Conservation (phyloP, 2,888 invertebrate genomes). For the Mayetiola destructor region DNA sequence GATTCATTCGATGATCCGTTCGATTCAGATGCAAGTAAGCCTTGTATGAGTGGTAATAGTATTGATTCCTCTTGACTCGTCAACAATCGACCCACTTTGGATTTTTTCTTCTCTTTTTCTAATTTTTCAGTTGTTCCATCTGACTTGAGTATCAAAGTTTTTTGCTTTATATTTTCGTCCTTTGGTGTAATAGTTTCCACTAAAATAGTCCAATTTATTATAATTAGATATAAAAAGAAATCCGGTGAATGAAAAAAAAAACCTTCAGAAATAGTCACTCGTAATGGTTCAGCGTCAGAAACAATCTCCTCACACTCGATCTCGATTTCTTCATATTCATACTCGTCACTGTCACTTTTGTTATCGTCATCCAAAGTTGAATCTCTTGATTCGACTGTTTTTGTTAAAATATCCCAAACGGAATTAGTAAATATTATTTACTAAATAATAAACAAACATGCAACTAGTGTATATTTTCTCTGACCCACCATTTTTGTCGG, state of each 20-base stretch:
- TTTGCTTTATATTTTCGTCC: background rate
- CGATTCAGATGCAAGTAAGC: constrained; percentile 40
- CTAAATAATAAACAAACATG: no score
- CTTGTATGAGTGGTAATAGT: constrained; percentile 52
- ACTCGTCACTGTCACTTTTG: constrained; percentile 6
- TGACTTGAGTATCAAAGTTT: background rate
- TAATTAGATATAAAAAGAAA: background rate
- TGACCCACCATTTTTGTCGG: no score
- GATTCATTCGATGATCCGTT: constrained; percentile 18
- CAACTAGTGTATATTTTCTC: no score
- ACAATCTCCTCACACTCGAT: constrained; percentile 15
- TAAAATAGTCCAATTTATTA: background rate
- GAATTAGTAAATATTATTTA: background rate
- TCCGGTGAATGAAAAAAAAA: background rate
- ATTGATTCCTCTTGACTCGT: constrained; percentile 54
- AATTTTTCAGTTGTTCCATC: background rate
- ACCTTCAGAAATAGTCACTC: constrained; percentile 7
- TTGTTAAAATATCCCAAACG: background rate
- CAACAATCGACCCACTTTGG: constrained; percentile 23
- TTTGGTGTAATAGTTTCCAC: background rate
- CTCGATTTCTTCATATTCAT: constrained; percentile 23
- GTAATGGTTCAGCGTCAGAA: background rate
- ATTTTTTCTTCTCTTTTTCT: background rate
- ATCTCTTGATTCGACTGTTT: background rate
- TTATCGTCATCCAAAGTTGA: constrained; percentile 4